phyloP scores from a whole-genome alignment of 2,113 vertebrate genomes.

The Leptobrachium ailaonicum region DNA sequence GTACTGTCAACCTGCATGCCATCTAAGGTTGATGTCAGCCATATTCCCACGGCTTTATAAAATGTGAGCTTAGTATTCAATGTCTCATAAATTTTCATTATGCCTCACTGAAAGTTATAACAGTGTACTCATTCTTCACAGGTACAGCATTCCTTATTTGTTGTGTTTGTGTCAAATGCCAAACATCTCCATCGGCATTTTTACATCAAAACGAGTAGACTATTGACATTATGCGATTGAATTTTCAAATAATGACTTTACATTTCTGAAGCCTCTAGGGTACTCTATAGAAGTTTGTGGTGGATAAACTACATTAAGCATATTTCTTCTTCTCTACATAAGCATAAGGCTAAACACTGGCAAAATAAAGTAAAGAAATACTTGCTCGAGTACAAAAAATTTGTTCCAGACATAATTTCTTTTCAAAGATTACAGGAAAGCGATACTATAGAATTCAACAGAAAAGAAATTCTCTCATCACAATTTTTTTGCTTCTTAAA shows the following conservation, averaged over 20 bases:
- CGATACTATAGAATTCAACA: too few relatives aligned
- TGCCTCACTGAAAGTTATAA: not conserved
- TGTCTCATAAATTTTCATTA: not conserved
- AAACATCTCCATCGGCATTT: not conserved
- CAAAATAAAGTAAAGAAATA: not conserved
- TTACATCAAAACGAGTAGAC: not conserved
- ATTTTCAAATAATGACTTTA: conserved; percentile 8
- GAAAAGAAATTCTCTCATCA: too few relatives aligned
- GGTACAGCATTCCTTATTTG: not conserved
- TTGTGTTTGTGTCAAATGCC: conserved; percentile 6
- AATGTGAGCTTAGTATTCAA: not conserved
- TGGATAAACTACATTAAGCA: conserved; percentile 1
- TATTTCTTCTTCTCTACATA: not conserved
- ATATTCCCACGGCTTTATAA: too few relatives aligned
- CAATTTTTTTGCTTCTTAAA: too few relatives aligned
- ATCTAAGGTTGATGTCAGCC: too few relatives aligned
- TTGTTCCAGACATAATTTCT: too few relatives aligned
- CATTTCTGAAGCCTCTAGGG: not conserved
- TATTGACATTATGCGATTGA: not conserved
- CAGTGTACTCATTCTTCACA: not conserved
- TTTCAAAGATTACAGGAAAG: too few relatives aligned
- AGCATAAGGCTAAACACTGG: not conserved
- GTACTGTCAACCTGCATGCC: too few relatives aligned
- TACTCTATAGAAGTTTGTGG: not conserved
- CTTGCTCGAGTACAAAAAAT: too few relatives aligned